A percentile compares a stretch with the other conserved stretches of the same genome.
phyloP scores from a whole-genome alignment of 2,888 invertebrate species.

The Molorchus minor region DNA sequence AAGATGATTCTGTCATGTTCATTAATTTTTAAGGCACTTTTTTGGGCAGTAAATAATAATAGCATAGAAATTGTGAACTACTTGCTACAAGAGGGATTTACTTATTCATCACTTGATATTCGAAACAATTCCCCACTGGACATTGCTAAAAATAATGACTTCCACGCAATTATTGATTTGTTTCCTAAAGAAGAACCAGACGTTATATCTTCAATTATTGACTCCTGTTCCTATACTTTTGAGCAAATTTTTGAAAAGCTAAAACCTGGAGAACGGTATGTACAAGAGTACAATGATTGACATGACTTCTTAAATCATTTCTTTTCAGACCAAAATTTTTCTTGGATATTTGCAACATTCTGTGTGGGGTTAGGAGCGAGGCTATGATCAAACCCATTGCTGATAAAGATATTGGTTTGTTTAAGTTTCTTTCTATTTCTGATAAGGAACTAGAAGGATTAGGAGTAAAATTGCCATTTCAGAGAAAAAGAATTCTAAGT shows the following conservation, averaged over 20 bases:
- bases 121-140: slow-evolving; percentile 65
- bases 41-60: slow-evolving; percentile 71
- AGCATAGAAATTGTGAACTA: slow-evolving; percentile 66
- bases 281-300: neutral
- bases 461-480: slow-evolving; percentile 69
- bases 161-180: slow-evolving; percentile 63
- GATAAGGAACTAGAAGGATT: slow-evolving; percentile 67
- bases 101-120: slow-evolving; percentile 65
- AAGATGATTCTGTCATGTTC: too few species aligned
- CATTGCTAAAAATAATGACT: slow-evolving; percentile 67
- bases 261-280: slow-evolving; percentile 40
- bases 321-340: slow-evolving; percentile 64
- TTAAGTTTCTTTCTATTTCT: slow-evolving; percentile 67
- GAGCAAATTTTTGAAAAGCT: slow-evolving; percentile 41
- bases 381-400: slow-evolving; percentile 63
- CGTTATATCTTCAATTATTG: slow-evolving; percentile 36
- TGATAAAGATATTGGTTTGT: slow-evolving; percentile 65
- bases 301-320: slow-evolving; percentile 5
- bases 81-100: slow-evolving; percentile 66
- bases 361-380: slow-evolving; percentile 71
- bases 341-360: slow-evolving; percentile 66
- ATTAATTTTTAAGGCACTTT: slow-evolving; percentile 69
- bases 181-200: slow-evolving; percentile 60
- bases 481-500: slow-evolving; percentile 66
- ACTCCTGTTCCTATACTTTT: slow-evolving; percentile 37